Conservation (phyloP, 1,140 invertebrate genomes). For the Drosophila nigrodunni region DNA sequence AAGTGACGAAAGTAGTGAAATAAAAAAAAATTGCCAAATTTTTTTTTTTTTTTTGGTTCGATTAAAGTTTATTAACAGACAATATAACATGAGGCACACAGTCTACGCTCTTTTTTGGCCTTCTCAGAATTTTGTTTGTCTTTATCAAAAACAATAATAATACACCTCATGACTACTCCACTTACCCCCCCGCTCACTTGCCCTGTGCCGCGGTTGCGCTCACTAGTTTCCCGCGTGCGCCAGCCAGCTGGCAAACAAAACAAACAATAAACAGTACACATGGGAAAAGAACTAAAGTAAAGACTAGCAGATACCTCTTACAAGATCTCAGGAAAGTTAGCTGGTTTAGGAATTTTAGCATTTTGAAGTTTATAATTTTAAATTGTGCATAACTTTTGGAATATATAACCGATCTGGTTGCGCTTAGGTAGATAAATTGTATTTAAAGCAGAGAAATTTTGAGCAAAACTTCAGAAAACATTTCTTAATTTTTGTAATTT, state of each 20-base stretch:
- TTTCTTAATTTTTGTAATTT: too few species aligned
- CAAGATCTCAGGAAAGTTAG: too few species aligned
- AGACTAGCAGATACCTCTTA: too few species aligned
- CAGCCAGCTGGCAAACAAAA: constrained; percentile 12
- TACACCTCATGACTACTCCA: constrained; percentile 8
- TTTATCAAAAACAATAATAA: constrained; percentile 19
- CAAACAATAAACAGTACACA: constrained; percentile 11
- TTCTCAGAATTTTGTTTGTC: constrained; percentile 9
- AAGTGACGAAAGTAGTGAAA: not conserved
- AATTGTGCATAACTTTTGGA: too few species aligned
- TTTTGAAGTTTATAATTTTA: too few species aligned
- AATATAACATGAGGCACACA: constrained; percentile 12
- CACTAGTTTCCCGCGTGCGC: not conserved
- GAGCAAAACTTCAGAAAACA: too few species aligned
- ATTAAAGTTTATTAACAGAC: constrained; percentile 17
- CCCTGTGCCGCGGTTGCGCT: not conserved
- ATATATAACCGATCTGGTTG: too few species aligned
- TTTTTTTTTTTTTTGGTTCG: not conserved
- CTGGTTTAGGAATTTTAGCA: too few species aligned
- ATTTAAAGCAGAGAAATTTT: too few species aligned
- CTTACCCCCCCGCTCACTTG: not conserved
- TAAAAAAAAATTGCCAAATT: not conserved
- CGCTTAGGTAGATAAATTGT: too few species aligned
- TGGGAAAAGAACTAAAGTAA: too few species aligned
- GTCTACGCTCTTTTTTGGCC: constrained; percentile 1